These are phyloP conservation scores for Ephydatia muelleri DNA, from an alignment of 37 sponge, comb jelly and placozoan genomes.

Conservation along the genomic window DNA sequence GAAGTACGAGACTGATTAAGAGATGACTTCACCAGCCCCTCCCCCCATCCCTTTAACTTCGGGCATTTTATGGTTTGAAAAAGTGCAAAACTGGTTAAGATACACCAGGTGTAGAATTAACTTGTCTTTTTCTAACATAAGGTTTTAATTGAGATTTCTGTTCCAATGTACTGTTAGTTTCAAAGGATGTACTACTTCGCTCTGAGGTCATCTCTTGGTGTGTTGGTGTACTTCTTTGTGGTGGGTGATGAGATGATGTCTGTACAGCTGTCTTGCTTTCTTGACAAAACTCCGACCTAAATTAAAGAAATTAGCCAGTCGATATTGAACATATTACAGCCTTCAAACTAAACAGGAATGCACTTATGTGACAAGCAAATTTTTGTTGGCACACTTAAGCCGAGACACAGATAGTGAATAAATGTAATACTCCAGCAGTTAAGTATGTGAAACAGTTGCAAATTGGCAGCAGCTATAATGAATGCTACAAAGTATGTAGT, in stretches of 20 bases:
- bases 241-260: not conserved
- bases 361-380: too few relatives aligned
- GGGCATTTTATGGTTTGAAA: not conserved
- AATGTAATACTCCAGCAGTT: too few relatives aligned
- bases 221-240: not conserved
- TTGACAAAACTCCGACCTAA: not conserved
- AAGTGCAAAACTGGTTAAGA: not conserved
- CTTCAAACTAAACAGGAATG: too few relatives aligned
- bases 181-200: not conserved
- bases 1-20: conserved; percentile 61
- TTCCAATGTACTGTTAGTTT: not conserved
- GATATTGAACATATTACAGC: too few relatives aligned
- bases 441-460: too few relatives aligned
- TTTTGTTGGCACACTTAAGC: too few relatives aligned
- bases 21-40: not conserved
- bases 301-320: too few relatives aligned
- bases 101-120: not conserved
- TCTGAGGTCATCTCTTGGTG: not conserved
- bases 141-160: conserved; percentile 26
- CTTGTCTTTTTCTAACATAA: conserved; percentile 51
- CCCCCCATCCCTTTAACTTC: not conserved
- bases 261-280: not conserved
- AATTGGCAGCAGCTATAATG: too few relatives aligned
- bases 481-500: too few relatives aligned
- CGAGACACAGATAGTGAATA: too few relatives aligned